Evolutionary conservation across 2,113 vertebrate genomes (phyloP).

Genomic region (Narcine bancroftii): DNA sequence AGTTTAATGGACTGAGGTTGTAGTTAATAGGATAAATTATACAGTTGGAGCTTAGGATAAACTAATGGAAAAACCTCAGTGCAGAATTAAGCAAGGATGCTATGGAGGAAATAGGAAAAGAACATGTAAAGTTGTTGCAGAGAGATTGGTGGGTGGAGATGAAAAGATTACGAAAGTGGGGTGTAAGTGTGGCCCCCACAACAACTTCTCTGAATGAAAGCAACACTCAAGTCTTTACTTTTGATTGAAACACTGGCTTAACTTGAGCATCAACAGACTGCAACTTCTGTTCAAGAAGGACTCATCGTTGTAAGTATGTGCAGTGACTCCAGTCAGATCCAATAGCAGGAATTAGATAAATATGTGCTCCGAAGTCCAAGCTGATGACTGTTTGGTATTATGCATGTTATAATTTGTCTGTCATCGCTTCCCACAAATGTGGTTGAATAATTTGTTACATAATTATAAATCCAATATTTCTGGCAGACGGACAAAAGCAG

Average conservation of each 20-base stretch:
- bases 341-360: constrained; percentile 23
- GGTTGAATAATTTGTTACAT: constrained; percentile 30
- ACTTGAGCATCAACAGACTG: neutral
- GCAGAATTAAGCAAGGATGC: neutral
- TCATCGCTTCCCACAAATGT: constrained; percentile 32
- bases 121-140: neutral
- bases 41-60: neutral
- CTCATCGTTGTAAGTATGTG: neutral
- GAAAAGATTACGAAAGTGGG: neutral
- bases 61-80: too few species aligned
- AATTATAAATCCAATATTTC: constrained; percentile 28
- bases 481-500: constrained; percentile 27
- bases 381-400: constrained; percentile 32
- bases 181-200: neutral
- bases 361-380: neutral
- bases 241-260: neutral
- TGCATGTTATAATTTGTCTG: constrained; percentile 36
- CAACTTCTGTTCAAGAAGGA: neutral
- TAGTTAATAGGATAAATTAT: neutral
- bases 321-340: constrained; percentile 16
- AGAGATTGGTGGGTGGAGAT: too few species aligned
- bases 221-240: neutral
- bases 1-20: neutral
- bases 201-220: neutral
- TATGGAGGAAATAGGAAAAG: neutral